A percentile compares a stretch with the other conserved stretches of the same genome.
Evolutionary conservation across 2,888 invertebrate species (phyloP).

Genomic region (Mycalesis mineus): DNA sequence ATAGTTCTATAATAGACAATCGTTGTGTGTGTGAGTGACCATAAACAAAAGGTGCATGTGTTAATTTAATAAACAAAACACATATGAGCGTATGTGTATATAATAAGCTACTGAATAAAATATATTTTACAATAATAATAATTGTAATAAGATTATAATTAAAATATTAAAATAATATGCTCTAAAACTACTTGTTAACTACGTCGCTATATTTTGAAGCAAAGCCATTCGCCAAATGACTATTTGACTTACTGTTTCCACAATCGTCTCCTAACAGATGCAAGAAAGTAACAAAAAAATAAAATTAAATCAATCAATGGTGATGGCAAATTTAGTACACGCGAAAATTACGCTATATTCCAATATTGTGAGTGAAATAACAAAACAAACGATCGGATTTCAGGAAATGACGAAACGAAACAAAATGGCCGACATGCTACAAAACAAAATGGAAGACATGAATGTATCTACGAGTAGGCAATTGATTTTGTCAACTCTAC

Average conservation of each 20-base stretch:
- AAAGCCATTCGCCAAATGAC: slow-evolving; percentile 71
- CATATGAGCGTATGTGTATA: slow-evolving; percentile 26
- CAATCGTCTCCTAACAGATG: slow-evolving; percentile 78
- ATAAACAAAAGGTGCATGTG: slow-evolving; percentile 34
- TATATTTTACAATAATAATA: slow-evolving; percentile 34
- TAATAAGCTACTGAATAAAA: slow-evolving; percentile 33
- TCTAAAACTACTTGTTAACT: slow-evolving; percentile 44
- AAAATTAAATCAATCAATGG: slow-evolving; percentile 66
- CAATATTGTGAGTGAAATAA: slow-evolving; percentile 42
- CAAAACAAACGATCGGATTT: slow-evolving; percentile 23
- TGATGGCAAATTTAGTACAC: slow-evolving; percentile 50
- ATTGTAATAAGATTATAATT: neutral
- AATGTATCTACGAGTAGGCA: slow-evolving; percentile 26
- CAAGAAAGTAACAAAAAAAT: slow-evolving; percentile 73
- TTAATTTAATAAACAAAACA: slow-evolving; percentile 13
- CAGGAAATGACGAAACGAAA: slow-evolving; percentile 24
- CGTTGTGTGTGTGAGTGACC: slow-evolving; percentile 30
- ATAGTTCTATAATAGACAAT: slow-evolving; percentile 17
- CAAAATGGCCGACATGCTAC: slow-evolving; percentile 30
- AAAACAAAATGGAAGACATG: slow-evolving; percentile 27
- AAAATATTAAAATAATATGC: slow-evolving; percentile 35
- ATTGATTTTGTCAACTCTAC: slow-evolving; percentile 11
- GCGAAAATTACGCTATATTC: slow-evolving; percentile 37
- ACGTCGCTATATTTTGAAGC: slow-evolving; percentile 60
- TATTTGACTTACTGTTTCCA: slow-evolving; percentile 77